Conservation (phyloP, 2,888 invertebrate genomes). For the Ormyrus thymus region DNA sequence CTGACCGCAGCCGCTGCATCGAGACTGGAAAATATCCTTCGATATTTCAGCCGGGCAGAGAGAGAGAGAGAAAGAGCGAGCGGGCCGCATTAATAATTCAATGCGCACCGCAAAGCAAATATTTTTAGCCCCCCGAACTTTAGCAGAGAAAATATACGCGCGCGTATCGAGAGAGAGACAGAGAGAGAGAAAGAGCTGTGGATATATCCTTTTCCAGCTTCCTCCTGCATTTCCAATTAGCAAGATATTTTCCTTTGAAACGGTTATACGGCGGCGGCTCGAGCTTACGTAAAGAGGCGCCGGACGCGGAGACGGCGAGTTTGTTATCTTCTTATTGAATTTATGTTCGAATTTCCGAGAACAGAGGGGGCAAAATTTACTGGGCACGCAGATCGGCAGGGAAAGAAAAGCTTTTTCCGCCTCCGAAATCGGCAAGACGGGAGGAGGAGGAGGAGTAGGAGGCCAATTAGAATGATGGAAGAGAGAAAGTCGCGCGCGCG, state of each 20-base stretch:
- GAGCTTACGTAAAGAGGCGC: not conserved
- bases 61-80: not conserved
- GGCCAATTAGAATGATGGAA: conserved; percentile 55
- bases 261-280: not conserved
- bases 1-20: not conserved
- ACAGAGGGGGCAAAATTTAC: conserved; percentile 26
- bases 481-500: conserved; percentile 32
- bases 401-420: not conserved
- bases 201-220: too few species aligned
- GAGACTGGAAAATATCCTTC: too few species aligned
- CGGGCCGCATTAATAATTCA: conserved; percentile 44
- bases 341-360: conserved; percentile 25
- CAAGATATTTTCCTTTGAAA: not conserved
- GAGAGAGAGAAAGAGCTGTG: too few species aligned
- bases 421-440: not conserved
- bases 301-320: not conserved
- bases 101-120: conserved; percentile 7
- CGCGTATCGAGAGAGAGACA: too few species aligned
- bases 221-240: not conserved
- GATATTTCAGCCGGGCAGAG: too few species aligned
- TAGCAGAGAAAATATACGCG: not conserved
- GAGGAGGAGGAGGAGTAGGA: conserved; percentile 8
- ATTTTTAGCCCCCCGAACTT: conserved; percentile 1
- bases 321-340: conserved; percentile 31
- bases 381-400: not conserved